Percentiles rank a stretch among this genome's conserved stretches.
phyloP scores from a whole-genome alignment of 1,140 invertebrate genomes.

The Cotesia typhae region DNA sequence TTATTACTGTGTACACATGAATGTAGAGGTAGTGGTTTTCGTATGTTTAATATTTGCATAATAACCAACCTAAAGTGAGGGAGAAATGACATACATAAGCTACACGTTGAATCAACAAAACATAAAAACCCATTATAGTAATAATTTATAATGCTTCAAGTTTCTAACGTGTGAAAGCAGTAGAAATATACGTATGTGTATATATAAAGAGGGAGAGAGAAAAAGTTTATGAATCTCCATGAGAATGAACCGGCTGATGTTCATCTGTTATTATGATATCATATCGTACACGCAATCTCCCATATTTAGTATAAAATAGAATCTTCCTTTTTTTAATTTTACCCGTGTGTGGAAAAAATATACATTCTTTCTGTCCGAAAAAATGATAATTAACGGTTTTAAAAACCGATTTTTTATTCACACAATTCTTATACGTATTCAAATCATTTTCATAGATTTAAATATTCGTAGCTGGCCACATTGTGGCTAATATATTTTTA shows the following conservation, averaged over 20 bases:
- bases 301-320: too few species aligned
- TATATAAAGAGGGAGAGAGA: background rate
- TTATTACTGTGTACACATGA: background rate
- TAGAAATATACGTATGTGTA: background rate
- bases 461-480: too few species aligned
- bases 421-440: too few species aligned
- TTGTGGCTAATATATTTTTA: too few species aligned
- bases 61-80: constrained; percentile 10
- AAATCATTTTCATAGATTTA: too few species aligned
- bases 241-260: constrained; percentile 3
- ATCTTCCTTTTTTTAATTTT: too few species aligned
- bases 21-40: too few species aligned
- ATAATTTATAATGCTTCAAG: background rate
- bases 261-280: constrained; percentile 1
- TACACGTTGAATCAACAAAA: background rate
- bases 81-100: constrained; percentile 1
- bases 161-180: background rate
- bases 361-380: too few species aligned
- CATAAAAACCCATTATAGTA: background rate
- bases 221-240: background rate
- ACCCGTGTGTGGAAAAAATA: too few species aligned
- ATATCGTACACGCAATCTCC: background rate
- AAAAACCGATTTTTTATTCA: too few species aligned
- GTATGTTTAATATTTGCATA: too few species aligned
- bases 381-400: too few species aligned